Evolutionary conservation across 2,888 invertebrate species (phyloP), one percentile per base, ranked within the genome.

Genomic region (Aleiodes alternator): DNA sequence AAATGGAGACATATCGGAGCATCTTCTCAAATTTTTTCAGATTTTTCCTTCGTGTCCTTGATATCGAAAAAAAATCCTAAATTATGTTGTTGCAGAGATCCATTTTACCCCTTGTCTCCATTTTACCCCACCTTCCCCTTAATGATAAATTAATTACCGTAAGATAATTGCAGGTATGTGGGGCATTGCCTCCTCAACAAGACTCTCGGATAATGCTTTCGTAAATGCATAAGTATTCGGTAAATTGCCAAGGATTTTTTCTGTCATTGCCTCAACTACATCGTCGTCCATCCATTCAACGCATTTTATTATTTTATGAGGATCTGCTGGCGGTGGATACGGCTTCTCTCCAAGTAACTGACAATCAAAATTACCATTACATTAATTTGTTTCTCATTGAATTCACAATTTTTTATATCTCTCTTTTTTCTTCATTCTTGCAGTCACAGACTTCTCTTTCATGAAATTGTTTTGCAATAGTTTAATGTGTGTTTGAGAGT

Each of bases 221-320:
- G 98, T 98, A 87, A 95, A 97, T 0, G 98, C 97, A 87, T 98
- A 98, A 0, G 97, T 97, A 88, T 98, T 98, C 0, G 98, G 98
- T 73, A 96, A 92, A 80, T 93, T 92, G 55, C 95, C 94, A 84
- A 94, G 89, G 76, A 96, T 91, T 92, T 93, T 93, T 59, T 92
- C 91, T 55, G 94, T 93, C 86, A 94, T 93, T 3, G 91, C 87
- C 75, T 92, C 90, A 8, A 94, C 92, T 0, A 94, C 92, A 0
- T 94, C 94, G 8, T 95, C 94, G 8, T 93, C 93, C 91, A 96
- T 92, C 94, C 95, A 95, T 87, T 96, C 96, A 77, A 95, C 92
- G 1, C 94, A 92, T 84, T 94, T 93, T 69, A 96, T 95, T 79
- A 96, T 91, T 82, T 93, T 92, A 82, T 95, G 93, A 0, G 95